Evolutionary conservation across 1,140 invertebrate species (phyloP).

Genomic region (Lepidotrigona ventralis): DNA sequence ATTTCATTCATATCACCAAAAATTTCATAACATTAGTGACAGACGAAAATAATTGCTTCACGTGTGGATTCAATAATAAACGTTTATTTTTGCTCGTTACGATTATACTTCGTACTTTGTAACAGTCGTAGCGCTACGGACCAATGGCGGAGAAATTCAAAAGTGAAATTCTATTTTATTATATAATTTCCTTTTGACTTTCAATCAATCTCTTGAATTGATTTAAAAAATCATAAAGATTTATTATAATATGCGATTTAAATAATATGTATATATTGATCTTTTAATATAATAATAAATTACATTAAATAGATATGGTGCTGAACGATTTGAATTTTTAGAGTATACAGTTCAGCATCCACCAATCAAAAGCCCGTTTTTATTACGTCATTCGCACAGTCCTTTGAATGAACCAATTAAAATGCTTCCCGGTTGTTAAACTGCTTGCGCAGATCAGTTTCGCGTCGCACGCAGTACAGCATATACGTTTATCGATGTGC

Average conservation of each 20-base stretch:
- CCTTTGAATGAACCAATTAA: conserved; percentile 39
- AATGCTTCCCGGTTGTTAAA: background rate
- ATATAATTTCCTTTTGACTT: background rate
- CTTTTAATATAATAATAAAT: background rate
- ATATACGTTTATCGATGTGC: no score
- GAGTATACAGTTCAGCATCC: background rate
- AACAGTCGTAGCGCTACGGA: conserved; percentile 27
- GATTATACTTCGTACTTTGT: background rate
- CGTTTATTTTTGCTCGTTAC: conserved; percentile 18
- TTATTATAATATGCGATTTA: background rate
- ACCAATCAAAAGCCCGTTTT: conserved; percentile 6
- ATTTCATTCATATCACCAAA: conserved; percentile 13
- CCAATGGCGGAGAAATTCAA: conserved; percentile 26
- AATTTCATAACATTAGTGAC: background rate
- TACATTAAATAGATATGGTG: background rate
- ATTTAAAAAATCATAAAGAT: background rate
- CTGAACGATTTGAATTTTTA: background rate
- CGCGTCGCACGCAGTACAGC: no score
- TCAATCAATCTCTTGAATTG: no score
- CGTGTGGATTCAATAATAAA: conserved; percentile 22
- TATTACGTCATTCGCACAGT: background rate
- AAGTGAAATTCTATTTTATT: background rate
- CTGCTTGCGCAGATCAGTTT: background rate
- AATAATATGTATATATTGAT: background rate
- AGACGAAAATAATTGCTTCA: conserved; percentile 30